Conservation (phyloP, 2,797 vertebrate species). For the Pseudomugil tenellus region DNA sequence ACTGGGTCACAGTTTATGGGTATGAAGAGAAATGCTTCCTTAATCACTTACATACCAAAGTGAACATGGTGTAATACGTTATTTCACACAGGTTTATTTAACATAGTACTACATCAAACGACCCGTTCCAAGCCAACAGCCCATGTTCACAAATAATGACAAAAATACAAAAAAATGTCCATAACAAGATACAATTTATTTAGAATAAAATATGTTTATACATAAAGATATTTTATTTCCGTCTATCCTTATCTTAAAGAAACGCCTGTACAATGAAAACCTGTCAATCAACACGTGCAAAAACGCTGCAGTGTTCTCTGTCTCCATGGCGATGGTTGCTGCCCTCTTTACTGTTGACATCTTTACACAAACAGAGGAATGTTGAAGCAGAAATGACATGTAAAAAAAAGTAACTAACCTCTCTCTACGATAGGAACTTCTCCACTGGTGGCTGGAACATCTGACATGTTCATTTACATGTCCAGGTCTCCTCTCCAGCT, state of each 20-base stretch:
- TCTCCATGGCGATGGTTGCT: background rate
- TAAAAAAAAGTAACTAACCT: background rate
- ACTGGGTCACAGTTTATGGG: too few species aligned
- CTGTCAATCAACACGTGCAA: background rate
- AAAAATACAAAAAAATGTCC: too few species aligned
- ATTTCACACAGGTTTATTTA: too few species aligned
- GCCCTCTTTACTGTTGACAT: background rate
- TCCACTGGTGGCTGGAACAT: background rate
- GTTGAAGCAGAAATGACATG: background rate
- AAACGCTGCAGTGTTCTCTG: background rate
- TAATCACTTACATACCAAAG: too few species aligned
- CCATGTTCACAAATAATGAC: too few species aligned
- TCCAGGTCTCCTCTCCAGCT: background rate
- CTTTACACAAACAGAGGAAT: background rate
- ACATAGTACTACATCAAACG: too few species aligned
- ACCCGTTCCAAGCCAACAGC: too few species aligned
- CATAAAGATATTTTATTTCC: background rate
- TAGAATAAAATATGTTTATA: background rate
- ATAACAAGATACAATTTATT: too few species aligned
- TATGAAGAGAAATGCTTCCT: too few species aligned
- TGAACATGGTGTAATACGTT: too few species aligned
- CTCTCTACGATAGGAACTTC: background rate
- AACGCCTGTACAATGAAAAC: background rate
- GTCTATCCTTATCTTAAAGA: background rate
- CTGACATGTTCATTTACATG: background rate